Percentiles rank a stretch among this genome's conserved stretches.
Evolutionary conservation across 2,113 vertebrate species (phyloP).

Genomic region (Cepphus grylle): DNA sequence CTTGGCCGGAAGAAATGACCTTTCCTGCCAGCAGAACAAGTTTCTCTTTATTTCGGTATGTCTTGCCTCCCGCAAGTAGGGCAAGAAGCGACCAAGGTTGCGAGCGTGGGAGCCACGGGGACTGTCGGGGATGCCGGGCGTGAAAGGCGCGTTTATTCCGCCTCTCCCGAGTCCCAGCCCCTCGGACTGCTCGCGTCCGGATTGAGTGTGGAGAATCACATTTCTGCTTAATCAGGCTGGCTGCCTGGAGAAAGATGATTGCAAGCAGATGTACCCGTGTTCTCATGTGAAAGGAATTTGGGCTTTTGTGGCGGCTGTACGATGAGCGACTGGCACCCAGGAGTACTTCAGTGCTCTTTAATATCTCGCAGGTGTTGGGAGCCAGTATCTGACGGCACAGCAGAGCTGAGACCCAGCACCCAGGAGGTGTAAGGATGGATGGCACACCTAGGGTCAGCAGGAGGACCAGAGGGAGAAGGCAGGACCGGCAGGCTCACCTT

Average conservation of each 20-base stretch:
- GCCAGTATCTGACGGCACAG: background rate
- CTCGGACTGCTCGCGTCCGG: background rate
- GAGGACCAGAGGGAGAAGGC: background rate
- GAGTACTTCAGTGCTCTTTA: background rate
- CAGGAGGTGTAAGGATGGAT: background rate
- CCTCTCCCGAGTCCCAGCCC: conserved; percentile 10
- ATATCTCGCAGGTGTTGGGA: conserved; percentile 44
- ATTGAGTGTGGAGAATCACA: conserved; percentile 16
- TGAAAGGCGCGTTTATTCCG: conserved; percentile 50
- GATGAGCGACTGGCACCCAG: background rate
- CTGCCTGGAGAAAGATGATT: conserved; percentile 50
- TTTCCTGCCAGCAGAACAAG: conserved; percentile 31
- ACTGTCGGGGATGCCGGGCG: background rate
- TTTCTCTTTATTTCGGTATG: conserved; percentile 41
- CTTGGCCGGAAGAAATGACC: conserved; percentile 35
- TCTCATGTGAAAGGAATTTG: conserved; percentile 58
- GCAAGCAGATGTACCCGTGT: conserved; percentile 58
- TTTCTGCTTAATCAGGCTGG: conserved; percentile 36
- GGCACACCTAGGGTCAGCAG: background rate
- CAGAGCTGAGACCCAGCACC: background rate
- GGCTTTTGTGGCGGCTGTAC: background rate
- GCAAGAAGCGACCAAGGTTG: background rate
- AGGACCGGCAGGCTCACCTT: background rate
- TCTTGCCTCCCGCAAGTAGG: conserved; percentile 8
- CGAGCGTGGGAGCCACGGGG: background rate